Base-by-base conservation (phyloP, 35 echinoderm and acorn worm genomes). In the Chiridota heheva region DNA sequence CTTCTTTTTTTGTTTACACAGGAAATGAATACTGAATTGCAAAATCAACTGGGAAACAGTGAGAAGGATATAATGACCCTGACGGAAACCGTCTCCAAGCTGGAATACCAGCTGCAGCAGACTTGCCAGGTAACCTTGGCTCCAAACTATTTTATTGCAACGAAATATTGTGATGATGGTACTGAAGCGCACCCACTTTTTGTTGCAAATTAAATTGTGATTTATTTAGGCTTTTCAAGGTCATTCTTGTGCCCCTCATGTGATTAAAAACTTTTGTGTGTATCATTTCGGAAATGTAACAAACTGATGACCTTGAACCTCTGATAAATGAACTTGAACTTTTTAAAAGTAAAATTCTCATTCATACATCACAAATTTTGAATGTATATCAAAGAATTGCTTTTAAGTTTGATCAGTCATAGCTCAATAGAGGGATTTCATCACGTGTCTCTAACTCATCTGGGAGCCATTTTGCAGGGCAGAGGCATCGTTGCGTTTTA, bases 91-190 rank as follows among this genome's bases (percentile, higher is more conserved):
- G 4, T 60, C 5, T 73, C 82, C 43, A 90, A 86, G 36, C 55
- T 96, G 26, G 92, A 96, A 32, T 73, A 62, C 46, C 83, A 96
- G 72, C 63, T 77, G 0, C 60, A 90, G 59, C 83, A 96, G 57
- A 27, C 70, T 41, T 78, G 87, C 45, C 57, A 96, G 93, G 93
- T 96, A 63, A 69, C 86, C 44, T 63, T 56, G 38, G 1, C 38
- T 39, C 45, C 8, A 39, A 47, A 1, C 7, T 10, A 17, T 61
- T 8, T 18, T 0, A 6, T 36, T 36, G 16, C 17, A 16, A 72
- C 8, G n/a, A 53, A n/a, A 24, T 34, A 20, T 4, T 58, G 3
- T 58, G n/a, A 24, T 18, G n/a, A 13, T 58, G 4, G 4, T 24
- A 36, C 56, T 70, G 6, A 61, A 20, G 28, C 5, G 43, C 43